Percentiles rank a stretch among this genome's conserved stretches.
These are phyloP conservation scores for Rotaria socialis DNA, from an alignment of 2,888 invertebrate genomes.

Conservation along the genomic window DNA sequence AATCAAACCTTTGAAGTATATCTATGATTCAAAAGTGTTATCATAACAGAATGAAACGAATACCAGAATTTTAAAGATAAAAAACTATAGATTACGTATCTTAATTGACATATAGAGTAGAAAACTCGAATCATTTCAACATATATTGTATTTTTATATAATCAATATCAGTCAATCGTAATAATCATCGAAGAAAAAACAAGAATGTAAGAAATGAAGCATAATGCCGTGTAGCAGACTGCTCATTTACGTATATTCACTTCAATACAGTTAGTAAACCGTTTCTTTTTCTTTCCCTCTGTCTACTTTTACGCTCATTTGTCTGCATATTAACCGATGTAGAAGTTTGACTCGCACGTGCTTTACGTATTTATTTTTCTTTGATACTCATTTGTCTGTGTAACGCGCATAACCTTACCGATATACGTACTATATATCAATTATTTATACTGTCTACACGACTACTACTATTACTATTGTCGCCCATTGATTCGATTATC, in stretches of 20 bases:
- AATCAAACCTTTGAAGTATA: neutral
- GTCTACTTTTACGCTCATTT: neutral
- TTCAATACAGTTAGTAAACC: neutral
- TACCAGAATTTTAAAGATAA: neutral
- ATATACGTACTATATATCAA: neutral
- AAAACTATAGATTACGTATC: too few species aligned
- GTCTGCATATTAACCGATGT: neutral
- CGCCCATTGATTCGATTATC: conserved; percentile 18
- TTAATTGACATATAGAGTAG: neutral
- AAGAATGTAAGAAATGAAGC: neutral
- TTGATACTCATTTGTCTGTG: neutral
- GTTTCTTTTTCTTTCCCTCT: neutral
- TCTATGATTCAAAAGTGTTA: neutral
- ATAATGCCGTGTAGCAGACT: neutral
- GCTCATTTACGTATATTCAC: neutral
- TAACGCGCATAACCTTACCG: neutral
- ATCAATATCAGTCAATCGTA: neutral
- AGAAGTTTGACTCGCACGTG: neutral
- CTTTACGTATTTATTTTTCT: neutral
- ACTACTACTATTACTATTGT: neutral
- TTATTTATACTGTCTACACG: neutral
- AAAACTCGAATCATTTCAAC: neutral
- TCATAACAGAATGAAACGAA: neutral
- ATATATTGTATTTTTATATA: neutral
- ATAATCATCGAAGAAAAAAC: neutral